Percentiles rank a stretch among this genome's conserved stretches.
Evolutionary conservation across 2,113 vertebrate species (phyloP).

Genomic region (Salvator merianae): DNA sequence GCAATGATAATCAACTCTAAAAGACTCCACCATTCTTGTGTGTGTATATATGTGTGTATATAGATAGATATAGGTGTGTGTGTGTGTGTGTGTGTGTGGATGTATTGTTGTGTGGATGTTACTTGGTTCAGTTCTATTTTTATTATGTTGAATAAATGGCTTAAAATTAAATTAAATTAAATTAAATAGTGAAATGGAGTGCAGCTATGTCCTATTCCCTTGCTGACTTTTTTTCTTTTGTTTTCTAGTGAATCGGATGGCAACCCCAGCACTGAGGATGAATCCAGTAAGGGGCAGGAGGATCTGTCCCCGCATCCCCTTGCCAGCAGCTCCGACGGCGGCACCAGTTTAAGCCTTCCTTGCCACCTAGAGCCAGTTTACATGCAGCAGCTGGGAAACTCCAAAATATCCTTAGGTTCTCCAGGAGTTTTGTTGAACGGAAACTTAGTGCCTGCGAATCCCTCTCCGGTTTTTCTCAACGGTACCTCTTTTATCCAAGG

Average conservation of each 20-base stretch:
- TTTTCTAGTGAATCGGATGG: constrained; percentile 91
- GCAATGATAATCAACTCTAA: too few relatives aligned
- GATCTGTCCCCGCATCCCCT: constrained; percentile 93
- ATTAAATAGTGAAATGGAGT: background rate
- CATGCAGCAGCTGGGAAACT: constrained; percentile 96
- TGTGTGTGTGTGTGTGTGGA: too few relatives aligned
- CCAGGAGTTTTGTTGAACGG: constrained; percentile 88
- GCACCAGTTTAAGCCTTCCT: constrained; percentile 83
- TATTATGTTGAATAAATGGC: too few relatives aligned
- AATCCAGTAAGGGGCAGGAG: constrained; percentile 97
- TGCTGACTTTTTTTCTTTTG: constrained; percentile 61
- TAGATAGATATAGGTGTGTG: too few relatives aligned
- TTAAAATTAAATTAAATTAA: background rate
- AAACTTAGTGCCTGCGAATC: constrained; percentile 85
- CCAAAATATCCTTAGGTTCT: constrained; percentile 89
- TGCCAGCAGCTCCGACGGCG: constrained; percentile 84
- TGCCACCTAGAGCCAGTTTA: constrained; percentile 87
- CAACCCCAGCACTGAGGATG: constrained; percentile 98
- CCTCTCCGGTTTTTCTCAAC: constrained; percentile 90
- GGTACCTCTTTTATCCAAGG: constrained; percentile 94
- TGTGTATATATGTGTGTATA: too few relatives aligned
- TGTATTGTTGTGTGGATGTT: too few relatives aligned
- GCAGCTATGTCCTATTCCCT: accelerated
- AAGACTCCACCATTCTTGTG: too few relatives aligned
- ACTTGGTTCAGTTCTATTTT: too few relatives aligned